Conservation (phyloP, 2,797 vertebrate genomes). For the Enteromius afrohamiltoni region DNA sequence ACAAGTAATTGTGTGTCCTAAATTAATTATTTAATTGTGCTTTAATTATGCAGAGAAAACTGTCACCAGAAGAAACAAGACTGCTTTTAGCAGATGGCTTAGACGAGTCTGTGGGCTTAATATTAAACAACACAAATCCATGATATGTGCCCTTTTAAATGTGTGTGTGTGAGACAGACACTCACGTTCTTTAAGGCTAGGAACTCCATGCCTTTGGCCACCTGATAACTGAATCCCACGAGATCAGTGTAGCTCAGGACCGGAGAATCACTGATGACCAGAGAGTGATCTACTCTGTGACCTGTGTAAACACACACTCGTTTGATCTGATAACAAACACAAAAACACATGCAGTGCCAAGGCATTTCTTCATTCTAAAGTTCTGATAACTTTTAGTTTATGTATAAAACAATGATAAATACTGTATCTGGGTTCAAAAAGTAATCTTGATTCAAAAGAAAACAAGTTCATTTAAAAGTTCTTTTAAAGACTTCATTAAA, state of each 20-base stretch:
- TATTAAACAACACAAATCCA: background rate
- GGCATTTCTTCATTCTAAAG: background rate
- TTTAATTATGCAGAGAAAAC: no score
- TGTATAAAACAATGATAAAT: background rate
- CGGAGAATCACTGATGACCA: constrained; percentile 87
- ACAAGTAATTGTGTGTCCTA: no score
- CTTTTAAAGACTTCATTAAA: no score
- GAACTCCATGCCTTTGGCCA: constrained; percentile 98
- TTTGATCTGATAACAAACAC: background rate
- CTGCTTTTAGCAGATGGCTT: background rate
- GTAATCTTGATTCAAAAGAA: background rate
- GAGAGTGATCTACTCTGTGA: constrained; percentile 79
- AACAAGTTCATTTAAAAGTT: background rate
- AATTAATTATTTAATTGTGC: no score
- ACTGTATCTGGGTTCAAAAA: background rate
- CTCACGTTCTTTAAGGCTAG: constrained; percentile 95
- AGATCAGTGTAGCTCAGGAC: constrained; percentile 90
- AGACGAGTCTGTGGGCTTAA: background rate
- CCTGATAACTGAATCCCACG: constrained; percentile 96
- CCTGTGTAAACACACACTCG: constrained; percentile 69
- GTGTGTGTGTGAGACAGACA: background rate
- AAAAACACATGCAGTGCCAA: background rate
- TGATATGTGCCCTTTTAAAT: background rate
- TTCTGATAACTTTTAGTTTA: background rate
- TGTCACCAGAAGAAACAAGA: no score